Evolutionary conservation across 2,888 invertebrate genomes (phyloP).

Genomic region (Ceraclea dissimilis): DNA sequence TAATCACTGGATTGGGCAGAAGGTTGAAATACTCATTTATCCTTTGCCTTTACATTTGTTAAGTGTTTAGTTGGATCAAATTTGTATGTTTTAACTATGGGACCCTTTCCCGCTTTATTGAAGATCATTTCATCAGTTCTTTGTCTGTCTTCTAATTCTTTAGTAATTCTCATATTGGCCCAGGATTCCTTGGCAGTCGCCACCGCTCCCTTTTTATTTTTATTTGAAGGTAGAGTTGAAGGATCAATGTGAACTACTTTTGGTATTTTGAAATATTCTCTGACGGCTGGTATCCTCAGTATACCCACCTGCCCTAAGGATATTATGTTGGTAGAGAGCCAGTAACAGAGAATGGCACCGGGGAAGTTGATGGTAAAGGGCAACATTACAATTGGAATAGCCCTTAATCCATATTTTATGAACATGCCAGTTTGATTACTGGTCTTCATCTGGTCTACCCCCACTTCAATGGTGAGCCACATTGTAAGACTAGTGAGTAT

Average conservation of each 20-base stretch:
- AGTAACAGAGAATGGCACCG: slow-evolving; percentile 81
- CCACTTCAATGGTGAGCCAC: slow-evolving; percentile 72
- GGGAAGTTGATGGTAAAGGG: slow-evolving; percentile 85
- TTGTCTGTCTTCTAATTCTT: slow-evolving; percentile 69
- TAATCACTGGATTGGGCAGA: no score
- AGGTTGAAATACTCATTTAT: background rate
- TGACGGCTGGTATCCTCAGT: slow-evolving; percentile 65
- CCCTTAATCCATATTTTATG: slow-evolving; percentile 68
- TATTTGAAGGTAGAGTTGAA: slow-evolving; percentile 55
- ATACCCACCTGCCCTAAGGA: slow-evolving; percentile 75
- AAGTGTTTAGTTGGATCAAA: slow-evolving; percentile 66
- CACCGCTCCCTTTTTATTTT: slow-evolving; percentile 70
- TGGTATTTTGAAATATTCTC: slow-evolving; percentile 71
- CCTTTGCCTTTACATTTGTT: slow-evolving; percentile 20
- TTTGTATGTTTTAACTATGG: slow-evolving; percentile 80
- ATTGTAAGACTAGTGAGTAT: slow-evolving; percentile 77
- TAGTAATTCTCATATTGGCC: slow-evolving; percentile 73
- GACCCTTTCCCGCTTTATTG: slow-evolving; percentile 76
- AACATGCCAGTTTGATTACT: slow-evolving; percentile 58
- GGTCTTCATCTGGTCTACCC: slow-evolving; percentile 67
- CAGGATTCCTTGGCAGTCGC: slow-evolving; percentile 74
- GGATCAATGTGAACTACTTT: slow-evolving; percentile 48
- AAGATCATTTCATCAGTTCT: slow-evolving; percentile 72
- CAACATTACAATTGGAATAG: slow-evolving; percentile 69
- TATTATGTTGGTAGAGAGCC: slow-evolving; percentile 81